Conservation (phyloP, 2,113 vertebrate genomes). For the Oenanthe oenanthe region DNA sequence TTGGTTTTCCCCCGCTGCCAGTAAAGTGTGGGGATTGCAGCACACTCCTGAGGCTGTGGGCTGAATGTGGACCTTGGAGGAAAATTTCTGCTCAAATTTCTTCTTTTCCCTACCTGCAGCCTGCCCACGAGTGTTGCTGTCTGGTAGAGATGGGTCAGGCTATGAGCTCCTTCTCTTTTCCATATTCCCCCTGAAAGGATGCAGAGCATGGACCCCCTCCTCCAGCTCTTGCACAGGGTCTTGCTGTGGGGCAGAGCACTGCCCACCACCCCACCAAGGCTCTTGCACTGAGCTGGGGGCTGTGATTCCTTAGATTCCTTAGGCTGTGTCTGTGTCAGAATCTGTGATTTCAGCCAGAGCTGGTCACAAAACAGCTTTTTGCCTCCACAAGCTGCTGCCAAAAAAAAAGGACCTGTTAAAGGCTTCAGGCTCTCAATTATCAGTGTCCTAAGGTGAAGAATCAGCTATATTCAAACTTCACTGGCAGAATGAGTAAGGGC, state of each 20-base stretch:
- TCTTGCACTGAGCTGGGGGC: background rate
- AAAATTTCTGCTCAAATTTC: background rate
- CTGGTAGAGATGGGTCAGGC: background rate
- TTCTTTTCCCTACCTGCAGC: background rate
- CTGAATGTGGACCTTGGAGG: background rate
- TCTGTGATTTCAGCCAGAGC: background rate
- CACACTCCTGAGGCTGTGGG: background rate
- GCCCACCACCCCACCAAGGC: rapidly evolving
- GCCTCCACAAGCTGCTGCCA: background rate
- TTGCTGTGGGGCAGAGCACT: background rate
- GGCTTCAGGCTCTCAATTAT: background rate
- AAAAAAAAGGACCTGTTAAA: background rate
- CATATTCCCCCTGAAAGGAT: background rate
- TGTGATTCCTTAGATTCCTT: background rate
- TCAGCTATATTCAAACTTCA: background rate
- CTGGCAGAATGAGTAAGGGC: background rate
- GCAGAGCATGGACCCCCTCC: background rate
- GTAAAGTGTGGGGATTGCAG: background rate
- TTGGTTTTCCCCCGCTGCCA: background rate
- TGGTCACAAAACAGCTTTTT: background rate
- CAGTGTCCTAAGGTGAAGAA: background rate
- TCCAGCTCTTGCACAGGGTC: background rate
- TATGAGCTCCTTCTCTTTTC: background rate
- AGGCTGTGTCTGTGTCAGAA: background rate
- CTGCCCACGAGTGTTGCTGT: rapidly evolving